Conservation (phyloP, 1,140 invertebrate species). For the Glomeris maerens region DNA sequence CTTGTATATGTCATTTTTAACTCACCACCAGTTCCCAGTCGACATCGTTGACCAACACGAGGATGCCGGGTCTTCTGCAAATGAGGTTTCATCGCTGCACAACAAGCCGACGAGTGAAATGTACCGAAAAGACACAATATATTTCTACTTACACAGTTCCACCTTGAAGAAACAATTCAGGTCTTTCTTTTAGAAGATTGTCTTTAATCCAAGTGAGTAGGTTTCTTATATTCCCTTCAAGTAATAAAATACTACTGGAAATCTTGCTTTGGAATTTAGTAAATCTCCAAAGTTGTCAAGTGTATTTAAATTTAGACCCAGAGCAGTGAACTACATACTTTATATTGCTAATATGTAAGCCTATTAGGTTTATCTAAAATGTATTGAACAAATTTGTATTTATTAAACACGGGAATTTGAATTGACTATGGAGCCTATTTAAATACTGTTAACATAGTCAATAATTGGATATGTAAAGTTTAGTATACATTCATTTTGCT, state of each 20-base stretch:
- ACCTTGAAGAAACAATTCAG: constrained; percentile 76
- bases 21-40: constrained; percentile 81
- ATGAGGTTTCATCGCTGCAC: constrained; percentile 20
- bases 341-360: too few relatives aligned
- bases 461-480: constrained; percentile 1
- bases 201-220: constrained; percentile 68
- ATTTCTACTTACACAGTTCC: constrained; percentile 50
- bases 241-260: constrained; percentile 6
- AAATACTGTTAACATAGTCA: not conserved
- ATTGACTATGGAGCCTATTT: not conserved
- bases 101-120: not conserved
- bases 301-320: too few relatives aligned
- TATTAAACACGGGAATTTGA: not conserved
- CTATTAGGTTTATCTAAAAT: too few relatives aligned
- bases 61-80: constrained; percentile 69
- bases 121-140: constrained; percentile 1
- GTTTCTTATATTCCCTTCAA: constrained; percentile 53
- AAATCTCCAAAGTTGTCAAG: too few relatives aligned
- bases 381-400: not conserved
- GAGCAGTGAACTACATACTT: too few relatives aligned
- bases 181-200: constrained; percentile 67
- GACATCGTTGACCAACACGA: constrained; percentile 79
- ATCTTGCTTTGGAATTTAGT: not conserved
- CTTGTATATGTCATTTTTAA: too few relatives aligned
- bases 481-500: constrained; percentile 25